Evolutionary conservation across 1,140 invertebrate species (phyloP).

Genomic region (Leptopilina boulardi): DNA sequence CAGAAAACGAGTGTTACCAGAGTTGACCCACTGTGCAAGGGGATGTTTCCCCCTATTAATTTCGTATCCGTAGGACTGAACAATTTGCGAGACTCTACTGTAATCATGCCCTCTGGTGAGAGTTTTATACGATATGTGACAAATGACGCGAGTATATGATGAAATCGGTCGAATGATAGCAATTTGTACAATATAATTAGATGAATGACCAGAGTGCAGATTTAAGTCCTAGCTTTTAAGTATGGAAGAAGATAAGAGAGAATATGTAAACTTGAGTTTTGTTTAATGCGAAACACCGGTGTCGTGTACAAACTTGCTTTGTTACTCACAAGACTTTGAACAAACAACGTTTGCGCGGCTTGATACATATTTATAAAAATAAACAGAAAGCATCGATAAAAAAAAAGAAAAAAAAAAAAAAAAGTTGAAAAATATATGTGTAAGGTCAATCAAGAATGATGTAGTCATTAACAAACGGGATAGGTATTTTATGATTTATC

Average conservation of each 20-base stretch:
- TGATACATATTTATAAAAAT: slow-evolving; percentile 77
- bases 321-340: slow-evolving; percentile 68
- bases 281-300: slow-evolving; percentile 62
- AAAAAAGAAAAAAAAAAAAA: too few species aligned
- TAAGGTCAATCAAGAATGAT: slow-evolving; percentile 74
- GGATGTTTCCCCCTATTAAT: too few species aligned
- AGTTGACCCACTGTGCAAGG: too few species aligned
- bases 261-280: slow-evolving; percentile 66
- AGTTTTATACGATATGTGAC: slow-evolving; percentile 77
- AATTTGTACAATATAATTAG: slow-evolving; percentile 77
- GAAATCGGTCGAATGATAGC: slow-evolving; percentile 71
- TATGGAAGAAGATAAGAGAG: slow-evolving; percentile 61
- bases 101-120: slow-evolving; percentile 76
- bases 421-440: slow-evolving; percentile 75
- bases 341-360: slow-evolving; percentile 71
- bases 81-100: too few species aligned
- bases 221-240: slow-evolving; percentile 73
- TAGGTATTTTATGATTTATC: slow-evolving; percentile 74
- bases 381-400: slow-evolving; percentile 67
- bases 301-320: slow-evolving; percentile 61
- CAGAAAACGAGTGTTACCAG: too few species aligned
- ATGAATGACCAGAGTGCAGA: slow-evolving; percentile 74
- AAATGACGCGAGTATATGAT: slow-evolving; percentile 73
- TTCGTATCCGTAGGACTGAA: too few species aligned
- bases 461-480: slow-evolving; percentile 71